Evolutionary conservation across 1,140 invertebrate genomes (phyloP), one percentile per base, ranked within the genome.

Genomic region (Lepeophtheirus salmonis): DNA sequence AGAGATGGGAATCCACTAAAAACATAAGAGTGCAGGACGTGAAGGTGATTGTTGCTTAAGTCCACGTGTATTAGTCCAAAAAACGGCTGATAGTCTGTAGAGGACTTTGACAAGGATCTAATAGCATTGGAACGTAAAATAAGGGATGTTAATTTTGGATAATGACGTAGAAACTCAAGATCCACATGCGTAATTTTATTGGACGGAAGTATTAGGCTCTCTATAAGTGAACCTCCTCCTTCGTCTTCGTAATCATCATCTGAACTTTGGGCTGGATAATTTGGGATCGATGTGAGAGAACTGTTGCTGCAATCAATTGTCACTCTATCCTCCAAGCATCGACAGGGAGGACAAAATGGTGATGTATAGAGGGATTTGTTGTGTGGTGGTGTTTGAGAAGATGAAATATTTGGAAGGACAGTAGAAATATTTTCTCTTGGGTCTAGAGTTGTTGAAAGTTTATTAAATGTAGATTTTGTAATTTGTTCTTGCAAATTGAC

Each of bases 1-100:
- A 61, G 21, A 20, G 17, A 16, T 2, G 59, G 59, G 24, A 61
- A 25, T 18, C 49, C 48, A 20, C n/a, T 53, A 52, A 61, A 61
- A 16, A 61, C 49, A 21, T 56, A 61, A 16, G 50, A 48, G 51
- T 61, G 59, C 12, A 61, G 41, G 41, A 61, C 59, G 20, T 61
- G 50, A 20, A 61, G 25, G 14, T 61, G 23, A 23, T 57, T 57
- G 17, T 30, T 14, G 16, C 55, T 57, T 23, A 57, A 25, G 26
- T 57, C 55, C 2, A 57, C 17, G 26, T 57, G 55, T 1, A 57
- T 3, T 16, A 57, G 16, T n/a, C 26, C 25, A 18, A 57, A 57
- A 25, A 57, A 25, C 1, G 55, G 55, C 22, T 54, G 20, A 23
- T 54, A 54, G 30, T 41, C 30, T n/a, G 30, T 41, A n/a, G 30